Percentiles rank a stretch among this genome's conserved stretches.
phyloP scores from a whole-genome alignment of 2,888 invertebrate species.

The Coronaproctus castanopsis region DNA sequence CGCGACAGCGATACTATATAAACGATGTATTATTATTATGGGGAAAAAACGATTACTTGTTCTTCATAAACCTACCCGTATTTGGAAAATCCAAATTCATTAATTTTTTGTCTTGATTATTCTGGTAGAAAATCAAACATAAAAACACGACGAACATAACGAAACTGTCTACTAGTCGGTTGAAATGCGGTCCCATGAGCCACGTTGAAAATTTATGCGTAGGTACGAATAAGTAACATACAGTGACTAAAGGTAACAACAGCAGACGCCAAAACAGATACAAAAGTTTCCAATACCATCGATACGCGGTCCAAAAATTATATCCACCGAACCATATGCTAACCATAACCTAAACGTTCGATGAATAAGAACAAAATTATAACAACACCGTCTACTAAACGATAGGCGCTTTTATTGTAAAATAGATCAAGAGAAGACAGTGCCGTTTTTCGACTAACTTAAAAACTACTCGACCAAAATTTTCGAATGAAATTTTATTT shows the following conservation, averaged over 20 bases:
- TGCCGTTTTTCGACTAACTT: too few species aligned
- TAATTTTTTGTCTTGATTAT: conserved; percentile 4
- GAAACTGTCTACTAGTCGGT: conserved; percentile 10
- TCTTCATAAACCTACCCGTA: background rate
- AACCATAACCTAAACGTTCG: conserved; percentile 29
- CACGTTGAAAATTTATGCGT: background rate
- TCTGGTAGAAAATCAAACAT: conserved; percentile 7
- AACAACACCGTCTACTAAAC: too few species aligned
- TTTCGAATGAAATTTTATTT: too few species aligned
- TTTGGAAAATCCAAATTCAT: background rate
- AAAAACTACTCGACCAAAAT: too few species aligned
- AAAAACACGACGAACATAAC: conserved; percentile 9
- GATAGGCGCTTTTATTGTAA: too few species aligned
- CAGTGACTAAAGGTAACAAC: background rate
- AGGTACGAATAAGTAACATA: background rate
- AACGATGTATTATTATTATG: too few species aligned
- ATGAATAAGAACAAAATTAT: background rate
- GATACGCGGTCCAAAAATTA: conserved; percentile 34
- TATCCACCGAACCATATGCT: conserved; percentile 42
- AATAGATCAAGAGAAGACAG: too few species aligned
- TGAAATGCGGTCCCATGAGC: conserved; percentile 6
- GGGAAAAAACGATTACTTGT: too few species aligned
- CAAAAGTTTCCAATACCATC: conserved; percentile 17
- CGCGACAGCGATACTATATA: too few species aligned
- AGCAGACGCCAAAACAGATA: background rate